Conservation (phyloP, 2,888 invertebrate species). For the Bombylius major region DNA sequence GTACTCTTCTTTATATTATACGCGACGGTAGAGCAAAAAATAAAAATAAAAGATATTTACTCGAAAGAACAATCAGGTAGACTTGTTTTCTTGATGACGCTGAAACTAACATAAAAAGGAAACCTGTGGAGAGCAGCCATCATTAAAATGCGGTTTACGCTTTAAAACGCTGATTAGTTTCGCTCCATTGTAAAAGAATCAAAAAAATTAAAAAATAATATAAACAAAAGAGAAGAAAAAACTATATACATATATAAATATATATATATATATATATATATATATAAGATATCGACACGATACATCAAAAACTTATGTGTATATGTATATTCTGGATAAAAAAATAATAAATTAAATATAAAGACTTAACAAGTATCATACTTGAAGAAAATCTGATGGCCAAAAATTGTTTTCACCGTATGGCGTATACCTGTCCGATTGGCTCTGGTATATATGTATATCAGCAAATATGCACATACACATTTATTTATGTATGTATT, state of each 20-base stretch:
- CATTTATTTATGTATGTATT: neutral
- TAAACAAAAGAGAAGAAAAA: too few species aligned
- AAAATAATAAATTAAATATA: constrained; percentile 1
- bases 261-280: too few species aligned
- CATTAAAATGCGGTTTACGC: constrained; percentile 18
- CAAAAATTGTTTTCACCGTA: too few species aligned
- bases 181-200: constrained; percentile 9
- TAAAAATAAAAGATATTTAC: neutral
- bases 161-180: constrained; percentile 18
- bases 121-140: constrained; percentile 14
- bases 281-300: neutral
- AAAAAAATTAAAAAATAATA: constrained; percentile 1
- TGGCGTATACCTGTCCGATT: neutral
- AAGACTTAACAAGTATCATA: too few species aligned
- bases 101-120: constrained; percentile 3
- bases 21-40: too few species aligned
- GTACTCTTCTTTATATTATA: neutral
- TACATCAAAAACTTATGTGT: neutral
- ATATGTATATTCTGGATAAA: neutral
- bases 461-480: neutral
- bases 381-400: too few species aligned
- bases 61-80: constrained; percentile 1
- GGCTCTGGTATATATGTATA: neutral
- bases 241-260: too few species aligned
- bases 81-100: constrained; percentile 1